Conservation (phyloP, 2,888 invertebrate species). For the Pediacus dermestoides region DNA sequence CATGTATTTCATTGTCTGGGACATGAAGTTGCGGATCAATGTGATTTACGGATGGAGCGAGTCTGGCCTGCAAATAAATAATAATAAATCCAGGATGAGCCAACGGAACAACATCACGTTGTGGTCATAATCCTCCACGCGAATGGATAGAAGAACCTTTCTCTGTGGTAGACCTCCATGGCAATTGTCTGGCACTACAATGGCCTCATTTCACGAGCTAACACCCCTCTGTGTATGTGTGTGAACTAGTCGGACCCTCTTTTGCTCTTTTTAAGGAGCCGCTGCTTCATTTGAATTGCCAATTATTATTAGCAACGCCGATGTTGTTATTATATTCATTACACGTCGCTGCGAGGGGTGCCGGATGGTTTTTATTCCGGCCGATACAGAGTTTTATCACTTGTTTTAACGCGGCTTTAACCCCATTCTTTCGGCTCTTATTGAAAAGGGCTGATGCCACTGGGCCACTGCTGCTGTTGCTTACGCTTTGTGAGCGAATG, state of each 20-base stretch:
- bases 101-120: constrained; percentile 32
- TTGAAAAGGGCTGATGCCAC: constrained; percentile 20
- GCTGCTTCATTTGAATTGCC: constrained; percentile 37
- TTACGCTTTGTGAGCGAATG: no score
- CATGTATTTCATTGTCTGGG: constrained; percentile 28
- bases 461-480: no score
- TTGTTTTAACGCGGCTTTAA: constrained; percentile 36
- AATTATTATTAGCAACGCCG: constrained; percentile 38
- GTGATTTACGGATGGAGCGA: constrained; percentile 30
- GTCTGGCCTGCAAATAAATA: constrained; percentile 34
- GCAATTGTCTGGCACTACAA: constrained; percentile 26
- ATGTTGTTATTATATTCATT: constrained; percentile 43
- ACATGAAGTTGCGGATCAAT: constrained; percentile 27
- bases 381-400: constrained; percentile 28
- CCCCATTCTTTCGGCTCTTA: constrained; percentile 28
- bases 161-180: constrained; percentile 4
- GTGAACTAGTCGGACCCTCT: constrained; percentile 30
- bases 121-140: constrained; percentile 31
- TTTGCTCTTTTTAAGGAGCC: constrained; percentile 36
- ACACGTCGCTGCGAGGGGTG: constrained; percentile 32
- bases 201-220: constrained; percentile 32
- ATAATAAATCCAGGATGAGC: constrained; percentile 36
- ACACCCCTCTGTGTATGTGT: constrained; percentile 29
- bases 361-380: constrained; percentile 17
- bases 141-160: constrained; percentile 11